Conservation (phyloP, 2,888 invertebrate genomes). For the Machimus rusticus region DNA sequence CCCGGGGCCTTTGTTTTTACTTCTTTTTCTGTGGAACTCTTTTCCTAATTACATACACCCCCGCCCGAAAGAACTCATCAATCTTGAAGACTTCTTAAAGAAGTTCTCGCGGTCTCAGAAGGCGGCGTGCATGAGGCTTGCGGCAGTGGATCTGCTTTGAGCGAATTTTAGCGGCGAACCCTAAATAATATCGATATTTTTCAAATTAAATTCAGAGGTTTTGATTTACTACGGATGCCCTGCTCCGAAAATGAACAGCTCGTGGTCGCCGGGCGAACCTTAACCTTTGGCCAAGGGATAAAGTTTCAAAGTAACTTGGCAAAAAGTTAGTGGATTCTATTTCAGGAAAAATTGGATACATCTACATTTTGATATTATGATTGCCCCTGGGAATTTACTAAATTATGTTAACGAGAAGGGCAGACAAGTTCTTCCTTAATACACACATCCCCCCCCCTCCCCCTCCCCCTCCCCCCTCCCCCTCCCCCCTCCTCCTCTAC, state of each 20-base stretch:
- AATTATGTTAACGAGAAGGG: neutral
- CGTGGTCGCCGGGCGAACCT: neutral
- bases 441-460: neutral
- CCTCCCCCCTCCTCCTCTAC: neutral
- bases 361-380: neutral
- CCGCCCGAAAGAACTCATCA: neutral
- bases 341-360: neutral
- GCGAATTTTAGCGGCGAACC: neutral
- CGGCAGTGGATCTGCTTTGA: neutral
- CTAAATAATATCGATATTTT: slow-evolving; percentile 12
- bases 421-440: neutral
- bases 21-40: neutral
- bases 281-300: neutral
- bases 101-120: neutral
- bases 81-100: neutral
- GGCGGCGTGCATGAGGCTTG: neutral
- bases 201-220: slow-evolving; percentile 7
- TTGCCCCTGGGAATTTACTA: neutral
- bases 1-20: neutral
- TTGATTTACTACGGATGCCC: neutral
- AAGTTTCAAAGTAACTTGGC: neutral
- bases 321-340: neutral
- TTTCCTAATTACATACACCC: neutral
- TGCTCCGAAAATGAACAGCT: neutral
- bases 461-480: neutral